Conservation (phyloP, 2,888 invertebrate genomes). For the Nowickia ferox region DNA sequence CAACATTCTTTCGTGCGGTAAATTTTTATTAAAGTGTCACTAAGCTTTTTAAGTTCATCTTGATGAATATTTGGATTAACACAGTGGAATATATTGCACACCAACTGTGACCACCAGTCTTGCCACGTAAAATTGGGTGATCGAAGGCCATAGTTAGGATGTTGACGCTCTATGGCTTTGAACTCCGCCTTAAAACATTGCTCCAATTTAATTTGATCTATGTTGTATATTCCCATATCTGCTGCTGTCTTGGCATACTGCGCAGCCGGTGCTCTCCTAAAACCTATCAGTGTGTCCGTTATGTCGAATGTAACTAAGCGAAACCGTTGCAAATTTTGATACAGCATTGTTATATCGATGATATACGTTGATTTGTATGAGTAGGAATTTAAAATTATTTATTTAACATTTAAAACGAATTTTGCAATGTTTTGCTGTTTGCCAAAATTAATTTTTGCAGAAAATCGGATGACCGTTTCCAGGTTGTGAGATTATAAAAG, state of each 20-base stretch:
- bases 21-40: slow-evolving; percentile 86
- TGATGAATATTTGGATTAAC: slow-evolving; percentile 74
- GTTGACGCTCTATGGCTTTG: slow-evolving; percentile 85
- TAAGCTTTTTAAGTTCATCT: slow-evolving; percentile 81
- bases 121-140: slow-evolving; percentile 87
- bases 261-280: slow-evolving; percentile 86
- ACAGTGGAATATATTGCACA: slow-evolving; percentile 77
- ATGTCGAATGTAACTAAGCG: slow-evolving; percentile 93
- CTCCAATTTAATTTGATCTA: slow-evolving; percentile 78
- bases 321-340: slow-evolving; percentile 79
- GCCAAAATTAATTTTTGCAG: too few relatives aligned
- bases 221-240: slow-evolving; percentile 84
- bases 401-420: too few relatives aligned
- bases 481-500: too few relatives aligned
- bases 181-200: slow-evolving; percentile 87
- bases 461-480: too few relatives aligned
- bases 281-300: slow-evolving; percentile 92
- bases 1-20: slow-evolving; percentile 90
- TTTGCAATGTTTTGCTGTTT: too few relatives aligned
- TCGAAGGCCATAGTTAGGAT: slow-evolving; percentile 91
- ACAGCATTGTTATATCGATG: slow-evolving; percentile 74
- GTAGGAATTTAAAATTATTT: too few relatives aligned
- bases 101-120: slow-evolving; percentile 90
- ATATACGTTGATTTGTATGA: too few relatives aligned
- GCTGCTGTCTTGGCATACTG: slow-evolving; percentile 89